A percentile compares a stretch with the other conserved stretches of the same genome.
Evolutionary conservation across 2,113 vertebrate species (phyloP).

Genomic region (Siniperca chuatsi): DNA sequence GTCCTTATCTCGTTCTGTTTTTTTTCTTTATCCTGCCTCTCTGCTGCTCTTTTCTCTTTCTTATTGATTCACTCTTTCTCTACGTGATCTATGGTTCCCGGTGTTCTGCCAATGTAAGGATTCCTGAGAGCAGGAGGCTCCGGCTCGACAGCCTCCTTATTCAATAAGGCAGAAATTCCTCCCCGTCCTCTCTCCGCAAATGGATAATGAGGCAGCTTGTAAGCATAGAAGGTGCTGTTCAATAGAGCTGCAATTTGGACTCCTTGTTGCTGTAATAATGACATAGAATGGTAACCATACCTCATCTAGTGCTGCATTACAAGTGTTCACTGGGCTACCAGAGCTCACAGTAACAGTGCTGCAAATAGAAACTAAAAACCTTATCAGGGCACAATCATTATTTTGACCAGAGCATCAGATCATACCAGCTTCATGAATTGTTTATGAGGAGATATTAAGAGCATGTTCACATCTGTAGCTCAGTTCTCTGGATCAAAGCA

Average conservation of each 20-base stretch:
- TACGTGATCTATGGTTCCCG: constrained; percentile 57
- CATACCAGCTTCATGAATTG: constrained; percentile 17
- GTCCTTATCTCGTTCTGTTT: constrained; percentile 24
- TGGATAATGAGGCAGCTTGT: constrained; percentile 40
- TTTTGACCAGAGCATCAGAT: neutral
- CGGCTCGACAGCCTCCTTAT: constrained; percentile 51
- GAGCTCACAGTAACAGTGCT: neutral
- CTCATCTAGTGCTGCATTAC: constrained; percentile 1
- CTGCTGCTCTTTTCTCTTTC: constrained; percentile 24
- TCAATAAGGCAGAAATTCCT: constrained; percentile 61
- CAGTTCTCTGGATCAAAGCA: constrained; percentile 25
- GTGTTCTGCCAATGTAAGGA: constrained; percentile 67
- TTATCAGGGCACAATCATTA: neutral
- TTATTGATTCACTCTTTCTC: constrained; percentile 59
- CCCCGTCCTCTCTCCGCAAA: constrained; percentile 32
- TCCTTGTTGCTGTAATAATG: constrained; percentile 23
- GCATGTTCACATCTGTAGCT: constrained; percentile 3
- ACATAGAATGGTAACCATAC: neutral
- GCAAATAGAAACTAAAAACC: neutral
- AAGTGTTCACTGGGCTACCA: neutral
- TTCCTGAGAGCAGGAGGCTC: constrained; percentile 55
- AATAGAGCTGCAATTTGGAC: constrained; percentile 20
- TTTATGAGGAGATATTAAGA: constrained; percentile 21
- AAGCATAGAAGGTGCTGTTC: constrained; percentile 10
- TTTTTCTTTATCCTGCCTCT: constrained; percentile 28